Evolutionary conservation across 2,888 invertebrate genomes (phyloP).

Genomic region (Eudemis profundana): DNA sequence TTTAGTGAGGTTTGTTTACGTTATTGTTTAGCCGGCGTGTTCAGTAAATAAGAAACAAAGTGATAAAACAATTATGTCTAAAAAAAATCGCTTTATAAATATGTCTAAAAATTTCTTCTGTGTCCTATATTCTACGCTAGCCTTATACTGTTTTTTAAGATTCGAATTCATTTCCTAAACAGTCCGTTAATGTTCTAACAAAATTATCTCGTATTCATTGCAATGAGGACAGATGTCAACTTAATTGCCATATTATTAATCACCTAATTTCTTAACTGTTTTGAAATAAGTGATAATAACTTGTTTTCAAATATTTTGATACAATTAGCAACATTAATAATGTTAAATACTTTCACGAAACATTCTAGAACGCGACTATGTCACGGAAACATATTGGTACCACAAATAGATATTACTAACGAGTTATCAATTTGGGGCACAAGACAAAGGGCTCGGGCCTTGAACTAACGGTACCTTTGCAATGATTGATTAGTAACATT

Average conservation of each 20-base stretch:
- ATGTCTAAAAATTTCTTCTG: no score
- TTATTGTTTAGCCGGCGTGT: no score
- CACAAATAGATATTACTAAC: conserved; percentile 11
- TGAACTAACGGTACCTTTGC: conserved; percentile 24
- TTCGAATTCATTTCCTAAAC: no score
- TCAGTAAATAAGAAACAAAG: no score
- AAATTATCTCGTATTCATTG: no score
- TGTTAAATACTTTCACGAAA: not conserved
- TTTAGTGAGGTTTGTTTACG: no score
- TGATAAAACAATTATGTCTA: no score
- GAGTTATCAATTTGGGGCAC: conserved; percentile 26
- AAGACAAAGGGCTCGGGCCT: conserved; percentile 22
- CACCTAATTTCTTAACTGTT: conserved; percentile 1
- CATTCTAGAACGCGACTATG: conserved; percentile 22
- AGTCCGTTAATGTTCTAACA: no score
- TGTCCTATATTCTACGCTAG: no score
- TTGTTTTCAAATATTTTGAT: not conserved
- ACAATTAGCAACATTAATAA: not conserved
- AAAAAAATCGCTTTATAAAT: no score
- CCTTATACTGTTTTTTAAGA: no score
- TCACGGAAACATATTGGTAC: conserved; percentile 18
- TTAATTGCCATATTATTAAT: not conserved
- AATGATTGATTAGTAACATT: conserved; percentile 1
- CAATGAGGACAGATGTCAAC: not conserved
- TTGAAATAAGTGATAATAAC: not conserved